A percentile compares a stretch with the other conserved stretches of the same genome.
Evolutionary conservation across 2,888 invertebrate species (phyloP).

Genomic region (Omphaloscelis lunosa): DNA sequence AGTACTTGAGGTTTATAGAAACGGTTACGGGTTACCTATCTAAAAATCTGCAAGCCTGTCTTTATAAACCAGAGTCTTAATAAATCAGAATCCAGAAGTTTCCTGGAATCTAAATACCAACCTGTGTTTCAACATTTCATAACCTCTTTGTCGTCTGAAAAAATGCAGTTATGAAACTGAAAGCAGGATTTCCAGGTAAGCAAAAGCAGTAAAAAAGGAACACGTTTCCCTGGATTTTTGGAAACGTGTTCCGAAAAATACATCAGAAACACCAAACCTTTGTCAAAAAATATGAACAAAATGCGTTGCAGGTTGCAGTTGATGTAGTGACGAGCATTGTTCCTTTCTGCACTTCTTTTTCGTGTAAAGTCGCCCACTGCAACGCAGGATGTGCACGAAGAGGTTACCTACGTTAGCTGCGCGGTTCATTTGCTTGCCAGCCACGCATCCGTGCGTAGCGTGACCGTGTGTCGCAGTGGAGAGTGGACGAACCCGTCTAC

Average conservation of each 20-base stretch:
- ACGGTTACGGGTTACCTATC: neutral
- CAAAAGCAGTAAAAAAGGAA: too few species aligned
- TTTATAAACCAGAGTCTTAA: neutral
- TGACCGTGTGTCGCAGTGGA: too few species aligned
- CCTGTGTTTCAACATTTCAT: neutral
- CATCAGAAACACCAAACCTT: neutral
- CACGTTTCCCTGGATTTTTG: neutral
- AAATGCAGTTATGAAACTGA: neutral
- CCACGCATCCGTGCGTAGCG: neutral
- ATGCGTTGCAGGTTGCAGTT: neutral
- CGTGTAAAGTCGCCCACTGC: neutral
- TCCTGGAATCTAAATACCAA: neutral
- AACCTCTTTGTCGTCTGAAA: neutral
- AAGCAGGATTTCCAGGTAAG: neutral
- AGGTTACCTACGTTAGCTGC: too few species aligned
- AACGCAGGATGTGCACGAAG: too few species aligned
- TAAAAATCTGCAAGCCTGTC: neutral
- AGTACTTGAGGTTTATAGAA: neutral
- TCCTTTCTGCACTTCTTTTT: neutral
- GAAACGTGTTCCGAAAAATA: neutral
- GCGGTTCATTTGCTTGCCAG: neutral
- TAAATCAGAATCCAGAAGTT: neutral
- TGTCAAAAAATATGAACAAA: neutral
- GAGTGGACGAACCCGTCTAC: too few species aligned
- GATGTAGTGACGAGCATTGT: neutral